Base-by-base conservation (phyloP, 2,888 invertebrate genomes). In the Ormyrus thymus region DNA sequence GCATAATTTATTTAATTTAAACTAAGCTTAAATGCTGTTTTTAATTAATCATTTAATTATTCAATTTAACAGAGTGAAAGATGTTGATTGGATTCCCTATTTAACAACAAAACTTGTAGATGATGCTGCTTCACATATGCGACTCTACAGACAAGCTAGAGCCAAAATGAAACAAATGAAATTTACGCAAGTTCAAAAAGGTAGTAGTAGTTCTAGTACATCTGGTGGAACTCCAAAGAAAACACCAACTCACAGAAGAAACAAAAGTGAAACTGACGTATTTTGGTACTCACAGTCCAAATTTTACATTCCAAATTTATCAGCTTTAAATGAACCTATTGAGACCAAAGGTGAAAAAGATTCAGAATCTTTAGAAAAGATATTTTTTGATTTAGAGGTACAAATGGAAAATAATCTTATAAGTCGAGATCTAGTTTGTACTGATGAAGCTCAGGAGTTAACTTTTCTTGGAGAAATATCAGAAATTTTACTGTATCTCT, bases 71-170 rank as follows among this genome's bases (percentile, higher is more conserved):
- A 92, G 93, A 84, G 90, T 96, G 64, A 97, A 97, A 92, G 94
- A 95, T 87, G 95, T 97, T 11, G 97, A 98, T 90, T 97, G 97
- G 96, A 95, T 97, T 84, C 95, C 96, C 55, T 95, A 96, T 85
- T 92, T 97, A 79, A 97, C 97, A 29, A 96, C 96, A 51, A 92
- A 94, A 81, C 92, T 97, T 79, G 97, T 98, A 1, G 97, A 98
- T 90, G 97, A 97, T 90, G 93, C 97, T 82, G 97, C 97, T 0
- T 95, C 95, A 46, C 98, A 98, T 91, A 92, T 98, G 83, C 93
- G 97, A 82, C 91, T 98, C 43, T 98, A 95, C 88, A 93, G 97
- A 84, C 94, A 96, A 87, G 95, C 97, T 0, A 91, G 93, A 86
- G 93, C 87, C 3, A 88, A 87, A 78, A 84, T 87, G 82, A 89